Evolutionary conservation across 2,113 vertebrate genomes (phyloP), one percentile per base, ranked within the genome.

Genomic region (Chaetodon trifascialis): DNA sequence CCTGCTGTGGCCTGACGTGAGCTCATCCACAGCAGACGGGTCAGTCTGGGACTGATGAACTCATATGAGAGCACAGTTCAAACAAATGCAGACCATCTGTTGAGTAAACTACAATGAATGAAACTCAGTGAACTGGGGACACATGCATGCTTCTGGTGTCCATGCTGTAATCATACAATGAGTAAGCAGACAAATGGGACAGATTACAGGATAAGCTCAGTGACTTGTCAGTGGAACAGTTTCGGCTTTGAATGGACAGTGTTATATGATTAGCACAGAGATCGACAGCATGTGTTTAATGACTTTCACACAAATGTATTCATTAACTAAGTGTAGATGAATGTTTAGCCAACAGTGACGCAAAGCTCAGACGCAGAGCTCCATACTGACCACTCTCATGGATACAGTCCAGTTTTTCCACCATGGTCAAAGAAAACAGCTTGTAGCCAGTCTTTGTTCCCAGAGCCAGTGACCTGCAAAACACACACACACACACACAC

Each of bases 341-440:
- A 56, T 34, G 55, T 52, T 67, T 23, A 9, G 10, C 46, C 8
- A 16, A 76, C 72, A 93, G 97, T 97, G 88, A 99, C 98, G 38
- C 11, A 30, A 30, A 30, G 30, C 3, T 30, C 30, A 30, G 69
- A 9, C 38, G 55, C 38, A 42, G 49, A 15, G 42, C 11, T 51
- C 8, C 19, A 76, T 74, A 93, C 97, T 97, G 88, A 99, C 98
- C 96, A 92, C 97, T 98, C 93, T 97, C 96, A 2, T 99, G 96
- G 92, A 99, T 96, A 83, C 97, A 97, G 91, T 99, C 98, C 94
- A 99, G 95, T 16, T 96, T 96, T 12, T 99, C 98, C 94, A 98
- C 97, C 23, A 94, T 96, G 88, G 96, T 97, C 91, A 99, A 88
- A 86, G 98, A 98, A 89, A 98, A 99, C 77, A 99, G 96, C 88